phyloP scores from a whole-genome alignment of 2,113 vertebrate genomes.

The Indri indri region DNA sequence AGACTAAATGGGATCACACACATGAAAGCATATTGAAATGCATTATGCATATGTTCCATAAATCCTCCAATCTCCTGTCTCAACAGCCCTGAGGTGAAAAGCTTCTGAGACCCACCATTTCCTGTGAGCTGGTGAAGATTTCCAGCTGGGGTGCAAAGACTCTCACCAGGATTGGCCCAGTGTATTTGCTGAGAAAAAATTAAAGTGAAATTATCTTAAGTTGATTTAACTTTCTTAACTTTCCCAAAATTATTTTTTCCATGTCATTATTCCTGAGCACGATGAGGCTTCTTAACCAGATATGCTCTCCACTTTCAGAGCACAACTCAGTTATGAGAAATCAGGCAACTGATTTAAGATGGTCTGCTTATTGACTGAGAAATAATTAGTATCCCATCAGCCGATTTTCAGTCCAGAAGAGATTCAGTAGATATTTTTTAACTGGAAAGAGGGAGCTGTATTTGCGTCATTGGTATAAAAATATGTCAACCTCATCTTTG shows the following conservation, averaged over 20 bases:
- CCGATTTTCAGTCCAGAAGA: background rate
- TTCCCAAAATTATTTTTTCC: background rate
- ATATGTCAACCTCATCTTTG: background rate
- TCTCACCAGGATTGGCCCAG: conserved; percentile 22
- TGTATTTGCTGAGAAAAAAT: conserved; percentile 46
- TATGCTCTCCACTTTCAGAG: background rate
- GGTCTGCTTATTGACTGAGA: background rate
- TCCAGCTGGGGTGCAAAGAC: conserved; percentile 63
- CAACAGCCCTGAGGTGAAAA: conserved; percentile 45
- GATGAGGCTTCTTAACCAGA: background rate
- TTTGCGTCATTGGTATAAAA: background rate
- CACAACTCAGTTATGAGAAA: background rate
- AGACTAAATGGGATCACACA: background rate
- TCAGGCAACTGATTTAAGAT: background rate
- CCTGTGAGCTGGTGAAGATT: conserved; percentile 55
- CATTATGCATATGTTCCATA: conserved; percentile 53
- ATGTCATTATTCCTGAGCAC: background rate
- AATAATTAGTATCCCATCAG: background rate
- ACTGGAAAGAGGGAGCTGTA: background rate
- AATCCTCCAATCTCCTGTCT: conserved; percentile 28
- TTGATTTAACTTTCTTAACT: conserved; percentile 51
- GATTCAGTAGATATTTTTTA: background rate
- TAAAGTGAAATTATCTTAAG: conserved; percentile 45
- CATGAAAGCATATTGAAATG: conserved; percentile 60
- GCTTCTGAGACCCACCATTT: conserved; percentile 38